Evolutionary conservation across 1,140 invertebrate genomes (phyloP), one percentile per base, ranked within the genome.

Genomic region (Anastrepha obliqua): DNA sequence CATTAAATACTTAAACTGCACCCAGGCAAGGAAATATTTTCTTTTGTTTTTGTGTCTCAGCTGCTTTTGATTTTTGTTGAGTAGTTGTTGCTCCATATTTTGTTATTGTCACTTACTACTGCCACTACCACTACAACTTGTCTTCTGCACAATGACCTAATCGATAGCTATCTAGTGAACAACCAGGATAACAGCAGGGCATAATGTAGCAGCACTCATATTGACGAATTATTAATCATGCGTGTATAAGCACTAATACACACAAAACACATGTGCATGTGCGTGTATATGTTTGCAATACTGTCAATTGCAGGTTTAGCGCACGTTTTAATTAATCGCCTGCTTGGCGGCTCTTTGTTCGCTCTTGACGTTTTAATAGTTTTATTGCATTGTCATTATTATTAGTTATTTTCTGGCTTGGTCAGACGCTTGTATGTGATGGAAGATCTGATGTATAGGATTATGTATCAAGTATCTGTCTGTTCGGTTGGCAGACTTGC

Each of bases 361-460:
- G 47, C 47, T 81, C 15, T 55, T 81, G 74, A 81, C 74, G 55
- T 81, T 81, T 81, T 81, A 81, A 81, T 81, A 81, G 74, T 55
- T 81, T 81, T 81, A 81, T 81, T 44, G 17, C 74, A 81, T 20
- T 81, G 74, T 11, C 60, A n/a, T 62, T 62, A 62, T 62, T 62
- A 62, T 62, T 62, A 62, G 60, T 62, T 62, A 62, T 67, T 67
- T 20, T 62, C 20, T 67, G 64, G 64, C 64, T 20, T 67, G 64
- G 64, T 17, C n/a, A 62, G 60, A 62, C 60, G 15, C 60, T 5
- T 62, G 13, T 5, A 8, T n/a, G 60, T 29, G 29, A 29, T 29
- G 29, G 29, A 0, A 29, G 29, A 29, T n/a, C 13, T 13, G 9
- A 1, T 1, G 7, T 62, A 62, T 11, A 55, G 51, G 11, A 29